Evolutionary conservation across 2,113 vertebrate species (phyloP).

Genomic region (Saguinus midas): DNA sequence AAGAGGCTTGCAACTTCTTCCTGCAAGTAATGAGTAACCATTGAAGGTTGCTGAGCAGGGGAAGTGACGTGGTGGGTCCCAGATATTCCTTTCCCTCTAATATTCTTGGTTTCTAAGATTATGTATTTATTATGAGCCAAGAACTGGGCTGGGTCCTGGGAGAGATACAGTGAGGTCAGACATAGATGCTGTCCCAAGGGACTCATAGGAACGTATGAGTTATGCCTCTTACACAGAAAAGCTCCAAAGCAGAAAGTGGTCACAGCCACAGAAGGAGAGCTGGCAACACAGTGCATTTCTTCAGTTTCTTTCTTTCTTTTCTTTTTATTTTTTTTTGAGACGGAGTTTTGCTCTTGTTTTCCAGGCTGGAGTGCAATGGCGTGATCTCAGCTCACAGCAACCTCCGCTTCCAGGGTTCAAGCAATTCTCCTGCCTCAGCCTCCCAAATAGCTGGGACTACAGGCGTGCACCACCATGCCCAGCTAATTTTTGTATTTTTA

Average conservation of each 20-base stretch:
- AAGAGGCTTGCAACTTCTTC: not conserved
- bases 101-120: not conserved
- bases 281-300: not conserved
- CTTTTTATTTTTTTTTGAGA: too few relatives aligned
- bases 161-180: not conserved
- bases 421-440: too few relatives aligned
- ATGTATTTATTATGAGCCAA: not conserved
- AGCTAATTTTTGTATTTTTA: too few relatives aligned
- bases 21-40: not conserved
- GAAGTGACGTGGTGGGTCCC: fast-evolving
- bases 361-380: too few relatives aligned
- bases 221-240: not conserved
- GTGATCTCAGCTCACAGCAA: too few relatives aligned
- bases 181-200: not conserved
- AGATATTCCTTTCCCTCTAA: not conserved
- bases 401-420: too few relatives aligned
- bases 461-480: too few relatives aligned
- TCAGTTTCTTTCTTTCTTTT: too few relatives aligned
- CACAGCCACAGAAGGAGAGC: not conserved
- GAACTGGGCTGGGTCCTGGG: not conserved
- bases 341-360: too few relatives aligned
- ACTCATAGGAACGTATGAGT: not conserved
- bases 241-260: not conserved
- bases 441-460: too few relatives aligned
- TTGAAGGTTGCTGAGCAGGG: not conserved